Conservation (phyloP, 2,113 vertebrate species). For the Ceuthmochares aereus region DNA sequence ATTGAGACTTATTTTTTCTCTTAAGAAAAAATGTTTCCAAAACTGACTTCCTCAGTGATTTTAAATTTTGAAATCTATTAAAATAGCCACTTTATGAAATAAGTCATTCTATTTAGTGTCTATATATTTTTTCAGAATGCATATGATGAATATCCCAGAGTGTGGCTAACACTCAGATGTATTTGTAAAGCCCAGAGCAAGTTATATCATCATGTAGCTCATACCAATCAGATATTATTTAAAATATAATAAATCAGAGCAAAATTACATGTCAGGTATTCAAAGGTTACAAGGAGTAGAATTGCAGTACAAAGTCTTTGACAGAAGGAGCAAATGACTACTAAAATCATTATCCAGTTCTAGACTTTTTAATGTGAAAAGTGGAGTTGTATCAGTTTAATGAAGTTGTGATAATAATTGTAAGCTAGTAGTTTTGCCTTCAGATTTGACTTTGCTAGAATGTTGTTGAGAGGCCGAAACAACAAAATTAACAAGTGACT, state of each 20-base stretch:
- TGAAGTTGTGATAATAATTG: slow-evolving; percentile 29
- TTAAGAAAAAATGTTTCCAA: background rate
- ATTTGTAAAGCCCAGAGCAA: slow-evolving; percentile 3
- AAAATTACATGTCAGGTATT: slow-evolving; percentile 58
- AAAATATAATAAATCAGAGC: slow-evolving; percentile 53
- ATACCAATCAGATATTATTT: slow-evolving; percentile 57
- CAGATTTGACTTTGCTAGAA: slow-evolving; percentile 15
- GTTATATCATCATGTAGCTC: background rate
- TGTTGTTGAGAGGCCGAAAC: slow-evolving; percentile 8
- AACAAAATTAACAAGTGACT: slow-evolving; percentile 1
- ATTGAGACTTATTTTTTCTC: background rate
- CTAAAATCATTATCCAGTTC: slow-evolving; percentile 8
- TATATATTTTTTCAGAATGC: background rate
- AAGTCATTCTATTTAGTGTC: background rate
- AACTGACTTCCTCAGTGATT: background rate
- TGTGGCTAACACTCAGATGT: background rate
- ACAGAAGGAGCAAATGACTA: slow-evolving; percentile 51
- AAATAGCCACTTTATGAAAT: background rate
- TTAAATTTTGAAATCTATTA: background rate
- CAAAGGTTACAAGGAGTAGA: slow-evolving; percentile 42
- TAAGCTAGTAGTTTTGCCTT: slow-evolving; percentile 21
- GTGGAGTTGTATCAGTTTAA: slow-evolving; percentile 28
- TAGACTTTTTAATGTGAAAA: slow-evolving; percentile 45
- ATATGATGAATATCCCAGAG: background rate
- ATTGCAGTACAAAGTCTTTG: slow-evolving; percentile 26